phyloP scores from a whole-genome alignment of 2,888 invertebrate genomes.

The Mythimna loreyi region DNA sequence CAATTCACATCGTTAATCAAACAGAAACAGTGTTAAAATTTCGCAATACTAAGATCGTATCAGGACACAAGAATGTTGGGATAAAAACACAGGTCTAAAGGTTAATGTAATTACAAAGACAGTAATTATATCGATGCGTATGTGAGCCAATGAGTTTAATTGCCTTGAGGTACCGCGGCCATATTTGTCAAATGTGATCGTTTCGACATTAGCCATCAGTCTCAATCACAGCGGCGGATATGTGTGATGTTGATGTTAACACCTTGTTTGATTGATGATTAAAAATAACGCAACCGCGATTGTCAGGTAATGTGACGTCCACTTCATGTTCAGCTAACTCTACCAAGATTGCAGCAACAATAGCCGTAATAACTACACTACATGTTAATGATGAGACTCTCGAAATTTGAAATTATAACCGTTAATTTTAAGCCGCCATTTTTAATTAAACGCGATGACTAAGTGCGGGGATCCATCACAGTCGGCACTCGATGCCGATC shows the following conservation, averaged over 20 bases:
- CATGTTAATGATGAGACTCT: slow-evolving; percentile 78
- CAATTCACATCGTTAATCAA: slow-evolving; percentile 56
- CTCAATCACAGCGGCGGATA: slow-evolving; percentile 49
- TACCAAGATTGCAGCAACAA: slow-evolving; percentile 64
- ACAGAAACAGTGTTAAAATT: slow-evolving; percentile 32
- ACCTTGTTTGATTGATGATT: slow-evolving; percentile 79
- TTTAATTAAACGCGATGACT: slow-evolving; percentile 91
- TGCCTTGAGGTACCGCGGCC: slow-evolving; percentile 54
- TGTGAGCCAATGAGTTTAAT: slow-evolving; percentile 57
- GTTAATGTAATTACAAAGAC: slow-evolving; percentile 62
- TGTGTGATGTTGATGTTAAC: slow-evolving; percentile 64
- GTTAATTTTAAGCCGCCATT: slow-evolving; percentile 86
- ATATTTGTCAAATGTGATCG: slow-evolving; percentile 70
- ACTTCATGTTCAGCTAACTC: slow-evolving; percentile 62
- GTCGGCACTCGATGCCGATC: slow-evolving; percentile 82
- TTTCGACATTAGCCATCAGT: slow-evolving; percentile 70
- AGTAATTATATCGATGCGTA: slow-evolving; percentile 56
- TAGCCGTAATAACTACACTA: slow-evolving; percentile 59
- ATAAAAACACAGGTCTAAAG: slow-evolving; percentile 43
- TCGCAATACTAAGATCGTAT: slow-evolving; percentile 41
- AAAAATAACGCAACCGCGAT: slow-evolving; percentile 76
- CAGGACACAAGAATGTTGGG: slow-evolving; percentile 28
- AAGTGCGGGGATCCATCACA: slow-evolving; percentile 87
- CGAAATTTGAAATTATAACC: slow-evolving; percentile 83
- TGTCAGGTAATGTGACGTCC: slow-evolving; percentile 64